Conservation (phyloP, 2,888 invertebrate genomes). For the Beris chalybata region DNA sequence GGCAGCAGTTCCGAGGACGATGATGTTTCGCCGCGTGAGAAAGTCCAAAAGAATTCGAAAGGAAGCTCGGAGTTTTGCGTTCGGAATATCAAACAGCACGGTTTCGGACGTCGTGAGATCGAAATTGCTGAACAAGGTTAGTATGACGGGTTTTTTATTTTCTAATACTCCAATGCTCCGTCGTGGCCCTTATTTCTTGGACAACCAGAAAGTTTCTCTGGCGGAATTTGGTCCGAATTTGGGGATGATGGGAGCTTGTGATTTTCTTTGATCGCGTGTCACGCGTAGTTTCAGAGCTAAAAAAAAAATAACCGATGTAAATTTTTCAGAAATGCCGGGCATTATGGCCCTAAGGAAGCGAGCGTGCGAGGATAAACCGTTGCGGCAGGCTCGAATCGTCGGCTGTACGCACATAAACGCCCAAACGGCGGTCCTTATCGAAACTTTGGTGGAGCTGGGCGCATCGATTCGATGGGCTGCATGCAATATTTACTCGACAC, state of each 20-base stretch:
- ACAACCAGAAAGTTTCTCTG: too few species aligned
- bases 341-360: slow-evolving; percentile 92
- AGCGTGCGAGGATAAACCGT: slow-evolving; percentile 90
- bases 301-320: too few species aligned
- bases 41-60: slow-evolving; percentile 82
- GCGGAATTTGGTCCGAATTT: too few species aligned
- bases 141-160: background rate
- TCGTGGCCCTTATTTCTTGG: too few species aligned
- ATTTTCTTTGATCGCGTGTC: too few species aligned
- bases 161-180: too few species aligned
- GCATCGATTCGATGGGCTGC: slow-evolving; percentile 95
- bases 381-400: slow-evolving; percentile 94
- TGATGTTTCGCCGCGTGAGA: slow-evolving; percentile 90
- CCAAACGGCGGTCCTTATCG: slow-evolving; percentile 93
- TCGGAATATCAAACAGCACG: slow-evolving; percentile 87
- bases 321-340: slow-evolving; percentile 87
- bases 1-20: slow-evolving; percentile 92
- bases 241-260: too few species aligned
- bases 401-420: slow-evolving; percentile 99
- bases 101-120: slow-evolving; percentile 93
- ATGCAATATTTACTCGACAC: slow-evolving; percentile 97
- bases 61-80: slow-evolving; percentile 92
- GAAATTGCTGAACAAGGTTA: slow-evolving; percentile 94
- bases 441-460: slow-evolving; percentile 84
- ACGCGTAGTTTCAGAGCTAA: too few species aligned